Percentiles rank a stretch among this genome's conserved stretches.
Conservation (phyloP, 2,888 invertebrate genomes). For the Mylabris sibirica region DNA sequence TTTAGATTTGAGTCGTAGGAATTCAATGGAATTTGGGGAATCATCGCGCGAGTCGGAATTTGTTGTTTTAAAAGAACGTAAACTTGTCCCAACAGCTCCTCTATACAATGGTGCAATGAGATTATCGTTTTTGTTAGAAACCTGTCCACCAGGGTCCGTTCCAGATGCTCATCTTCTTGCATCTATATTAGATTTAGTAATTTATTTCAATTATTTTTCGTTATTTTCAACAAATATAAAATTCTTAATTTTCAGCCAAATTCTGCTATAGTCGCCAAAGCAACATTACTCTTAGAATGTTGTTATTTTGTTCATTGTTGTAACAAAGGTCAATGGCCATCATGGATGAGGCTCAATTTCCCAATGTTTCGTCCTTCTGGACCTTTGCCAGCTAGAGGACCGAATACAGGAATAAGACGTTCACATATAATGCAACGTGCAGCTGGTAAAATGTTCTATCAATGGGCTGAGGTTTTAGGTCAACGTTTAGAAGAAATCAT, state of each 20-base stretch:
- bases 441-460: conserved; percentile 97
- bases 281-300: conserved; percentile 92
- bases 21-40: conserved; percentile 82
- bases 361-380: conserved; percentile 78
- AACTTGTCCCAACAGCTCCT: conserved; percentile 79
- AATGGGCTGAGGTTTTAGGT: conserved; percentile 94
- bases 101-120: conserved; percentile 89
- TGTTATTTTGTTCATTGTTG: conserved; percentile 97
- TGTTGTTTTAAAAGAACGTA: conserved; percentile 85
- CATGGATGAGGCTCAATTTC: conserved; percentile 92
- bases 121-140: conserved; percentile 92
- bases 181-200: conserved; percentile 90
- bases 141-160: conserved; percentile 93
- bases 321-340: conserved; percentile 98
- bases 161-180: conserved; percentile 97
- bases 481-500: conserved; percentile 90
- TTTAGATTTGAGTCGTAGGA: conserved; percentile 77
- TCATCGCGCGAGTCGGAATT: conserved; percentile 86
- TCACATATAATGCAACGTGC: conserved; percentile 82
- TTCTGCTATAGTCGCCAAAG: conserved; percentile 92
- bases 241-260: conserved; percentile 75
- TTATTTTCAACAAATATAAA: not conserved
- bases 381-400: conserved; percentile 64
- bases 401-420: conserved; percentile 59
- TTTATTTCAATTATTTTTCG: conserved; percentile 5